Base-by-base conservation (phyloP, 2,888 invertebrate genomes). In the Volucella bombylans region DNA sequence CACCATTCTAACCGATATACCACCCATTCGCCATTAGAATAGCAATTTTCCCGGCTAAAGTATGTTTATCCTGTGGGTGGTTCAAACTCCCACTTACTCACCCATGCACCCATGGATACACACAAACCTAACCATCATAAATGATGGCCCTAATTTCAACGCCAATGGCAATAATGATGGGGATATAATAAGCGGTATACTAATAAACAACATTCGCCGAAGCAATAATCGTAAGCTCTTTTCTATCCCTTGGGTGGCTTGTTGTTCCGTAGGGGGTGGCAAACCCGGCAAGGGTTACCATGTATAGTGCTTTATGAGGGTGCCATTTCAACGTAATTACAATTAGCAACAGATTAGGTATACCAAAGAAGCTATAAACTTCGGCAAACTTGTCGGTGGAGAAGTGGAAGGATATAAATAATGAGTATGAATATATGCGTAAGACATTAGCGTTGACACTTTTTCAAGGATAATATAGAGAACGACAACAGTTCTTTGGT, bases 91-190 rank as follows among this genome's bases (percentile, higher is more conserved):
- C 67, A 62, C 72, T 72, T 67, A 50, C 57, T 55, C 39, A 15
- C 50, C 67, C 49, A 23, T 49, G 54, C 47, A 47, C 39, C 31
- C 54, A 31, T 18, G 8, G 12, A 18, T 39, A 39, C 47, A 69
- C 49, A 57, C 12, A 9, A 18, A 14, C n/a, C 14, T 10, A 38
- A 41, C 52, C 41, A 62, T 62, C 73, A 64, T 74, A 69, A 83
- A 74, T 79, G 83, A 83, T 79, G 65, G 83, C 52, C 74, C 79
- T 79, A 74, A 83, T 79, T 74, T 79, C 61, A 83, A 65, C 79
- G 83, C 74, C 83, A 83, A 79, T 79, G 65, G 83, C 64, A 61
- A 83, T 83, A 79, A 83, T 74, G 82, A 74, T 72, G 73, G 55
- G 65, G 79, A 69, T 64, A 74, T 69, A 79, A 83, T 83, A 83